These are phyloP conservation scores for Lottia gigantea DNA, from an alignment of 2,888 invertebrate species.

Conservation along the genomic window DNA sequence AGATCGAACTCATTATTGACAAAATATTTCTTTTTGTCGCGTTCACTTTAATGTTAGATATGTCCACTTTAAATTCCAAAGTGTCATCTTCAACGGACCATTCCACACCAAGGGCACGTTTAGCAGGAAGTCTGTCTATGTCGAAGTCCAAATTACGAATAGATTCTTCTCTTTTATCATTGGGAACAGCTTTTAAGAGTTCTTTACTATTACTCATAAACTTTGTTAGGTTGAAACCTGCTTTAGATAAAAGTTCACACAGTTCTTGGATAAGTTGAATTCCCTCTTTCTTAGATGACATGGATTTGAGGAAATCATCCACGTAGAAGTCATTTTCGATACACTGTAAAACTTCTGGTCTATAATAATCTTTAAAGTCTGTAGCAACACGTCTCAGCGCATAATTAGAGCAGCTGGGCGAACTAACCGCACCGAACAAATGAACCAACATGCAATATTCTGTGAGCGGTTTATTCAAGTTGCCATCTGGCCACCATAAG, in stretches of 20 bases:
- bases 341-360: background rate
- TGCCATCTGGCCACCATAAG: conserved; percentile 20
- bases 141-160: conserved; percentile 10
- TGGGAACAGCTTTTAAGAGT: conserved; percentile 20
- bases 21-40: background rate
- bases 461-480: background rate
- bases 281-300: conserved; percentile 9
- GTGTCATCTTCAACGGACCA: conserved; percentile 25
- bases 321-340: conserved; percentile 25
- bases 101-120: conserved; percentile 28
- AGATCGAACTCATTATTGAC: conserved; percentile 12
- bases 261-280: background rate
- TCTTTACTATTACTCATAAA: background rate
- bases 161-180: conserved; percentile 23
- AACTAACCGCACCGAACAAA: conserved; percentile 16
- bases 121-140: conserved; percentile 15
- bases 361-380: background rate
- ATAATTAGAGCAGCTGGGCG: conserved; percentile 20
- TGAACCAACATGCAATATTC: conserved; percentile 21
- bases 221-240: background rate
- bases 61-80: conserved; percentile 21
- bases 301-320: conserved; percentile 23
- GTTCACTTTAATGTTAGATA: conserved; percentile 10
- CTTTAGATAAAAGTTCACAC: background rate
- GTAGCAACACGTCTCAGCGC: conserved; percentile 14